These are phyloP conservation scores for Agrotis ipsilon DNA, from an alignment of 2,888 invertebrate species.

Conservation along the genomic window DNA sequence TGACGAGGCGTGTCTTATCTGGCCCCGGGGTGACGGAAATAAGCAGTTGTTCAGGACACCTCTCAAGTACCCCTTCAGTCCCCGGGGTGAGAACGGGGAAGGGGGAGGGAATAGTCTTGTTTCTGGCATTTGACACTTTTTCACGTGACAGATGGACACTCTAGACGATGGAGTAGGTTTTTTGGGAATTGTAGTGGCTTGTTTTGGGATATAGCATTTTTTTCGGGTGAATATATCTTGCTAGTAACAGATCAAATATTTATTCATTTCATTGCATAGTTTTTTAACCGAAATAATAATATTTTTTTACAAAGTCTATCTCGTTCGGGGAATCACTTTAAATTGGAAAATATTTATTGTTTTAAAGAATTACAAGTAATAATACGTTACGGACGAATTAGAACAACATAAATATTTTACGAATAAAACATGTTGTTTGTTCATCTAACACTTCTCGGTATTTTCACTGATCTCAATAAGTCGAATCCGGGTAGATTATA, in stretches of 20 bases:
- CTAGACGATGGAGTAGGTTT: not conserved
- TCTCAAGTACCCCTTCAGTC: constrained; percentile 22
- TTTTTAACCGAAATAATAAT: not conserved
- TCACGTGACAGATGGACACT: constrained; percentile 38
- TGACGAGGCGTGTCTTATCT: constrained; percentile 50
- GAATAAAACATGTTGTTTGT: constrained; percentile 36
- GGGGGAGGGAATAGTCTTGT: constrained; percentile 29
- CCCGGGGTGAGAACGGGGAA: not conserved
- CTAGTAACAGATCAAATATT: not conserved
- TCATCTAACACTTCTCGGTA: constrained; percentile 13
- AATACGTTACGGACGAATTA: constrained; percentile 33
- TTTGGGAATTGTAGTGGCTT: constrained; percentile 1
- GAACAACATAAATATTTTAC: constrained; percentile 47
- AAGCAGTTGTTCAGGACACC: constrained; percentile 40
- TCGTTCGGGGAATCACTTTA: constrained; percentile 17
- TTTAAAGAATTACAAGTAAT: constrained; percentile 22
- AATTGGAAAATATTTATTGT: constrained; percentile 34
- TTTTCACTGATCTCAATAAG: constrained; percentile 8
- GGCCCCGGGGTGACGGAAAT: constrained; percentile 19
- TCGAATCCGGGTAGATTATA: constrained; percentile 8
- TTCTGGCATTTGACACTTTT: constrained; percentile 43
- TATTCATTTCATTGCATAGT: too few species aligned
- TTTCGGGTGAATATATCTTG: not conserved
- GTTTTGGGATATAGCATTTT: not conserved
- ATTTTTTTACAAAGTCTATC: not conserved